These are phyloP conservation scores for Ctenochaetus hawaiiensis DNA, from an alignment of 2,797 vertebrate genomes.

Conservation along the genomic window DNA sequence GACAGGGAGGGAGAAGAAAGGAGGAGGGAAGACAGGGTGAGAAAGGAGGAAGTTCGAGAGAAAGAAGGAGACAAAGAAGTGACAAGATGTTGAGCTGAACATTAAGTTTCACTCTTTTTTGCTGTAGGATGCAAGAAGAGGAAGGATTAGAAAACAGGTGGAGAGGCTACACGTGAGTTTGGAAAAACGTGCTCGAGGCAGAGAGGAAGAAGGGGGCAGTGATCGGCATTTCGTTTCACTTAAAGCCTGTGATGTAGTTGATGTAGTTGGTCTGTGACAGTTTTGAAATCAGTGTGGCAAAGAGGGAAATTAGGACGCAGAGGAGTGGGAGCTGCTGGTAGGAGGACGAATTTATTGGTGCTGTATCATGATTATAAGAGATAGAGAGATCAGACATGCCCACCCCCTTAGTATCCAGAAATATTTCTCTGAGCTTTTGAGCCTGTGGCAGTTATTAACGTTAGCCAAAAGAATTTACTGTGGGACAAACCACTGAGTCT, in stretches of 20 bases:
- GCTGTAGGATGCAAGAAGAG: constrained; percentile 19
- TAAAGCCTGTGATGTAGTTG: constrained; percentile 34
- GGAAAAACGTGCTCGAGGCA: constrained; percentile 33
- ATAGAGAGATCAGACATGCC: constrained; percentile 57
- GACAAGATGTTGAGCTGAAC: constrained; percentile 51
- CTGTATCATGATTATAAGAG: constrained; percentile 49
- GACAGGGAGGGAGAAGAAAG: constrained; percentile 20
- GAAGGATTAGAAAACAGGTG: constrained; percentile 8
- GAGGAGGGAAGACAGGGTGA: constrained; percentile 34
- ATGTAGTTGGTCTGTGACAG: constrained; percentile 31
- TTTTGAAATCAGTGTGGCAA: constrained; percentile 30
- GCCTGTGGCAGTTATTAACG: constrained; percentile 31
- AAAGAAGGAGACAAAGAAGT: constrained; percentile 49
- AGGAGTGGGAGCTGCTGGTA: constrained; percentile 41
- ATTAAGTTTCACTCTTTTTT: constrained; percentile 40
- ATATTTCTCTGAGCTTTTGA: constrained; percentile 53
- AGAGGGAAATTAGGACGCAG: constrained; percentile 37
- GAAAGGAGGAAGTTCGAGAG: constrained; percentile 38
- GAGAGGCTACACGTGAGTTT: constrained; percentile 43
- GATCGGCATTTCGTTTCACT: constrained; percentile 3
- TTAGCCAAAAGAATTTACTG: constrained; percentile 22
- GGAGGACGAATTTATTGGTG: constrained; percentile 50
- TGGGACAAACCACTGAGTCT: constrained; percentile 21
- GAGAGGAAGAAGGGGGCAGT: constrained; percentile 20
- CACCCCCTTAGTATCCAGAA: constrained; percentile 49